A percentile compares a stretch with the other conserved stretches of the same genome.
Conservation (phyloP, 2,888 invertebrate species). For the Amblyjoppa fuscipennis region DNA sequence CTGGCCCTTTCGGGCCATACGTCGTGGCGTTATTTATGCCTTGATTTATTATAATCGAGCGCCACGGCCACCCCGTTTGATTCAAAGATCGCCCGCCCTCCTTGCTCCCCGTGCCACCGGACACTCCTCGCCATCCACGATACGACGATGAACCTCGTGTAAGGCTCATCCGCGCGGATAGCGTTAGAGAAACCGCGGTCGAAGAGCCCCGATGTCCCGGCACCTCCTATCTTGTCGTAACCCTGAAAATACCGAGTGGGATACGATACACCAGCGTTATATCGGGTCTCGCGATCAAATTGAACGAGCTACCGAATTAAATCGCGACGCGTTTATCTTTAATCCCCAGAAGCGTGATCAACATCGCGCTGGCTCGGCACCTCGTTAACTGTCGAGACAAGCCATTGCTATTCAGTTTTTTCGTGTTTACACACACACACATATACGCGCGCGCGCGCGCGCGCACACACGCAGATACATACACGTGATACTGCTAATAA, state of each 20-base stretch:
- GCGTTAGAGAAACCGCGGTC: conserved; percentile 20
- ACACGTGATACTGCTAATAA: conserved; percentile 50
- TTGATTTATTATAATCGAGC: conserved; percentile 85
- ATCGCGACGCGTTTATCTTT: conserved; percentile 64
- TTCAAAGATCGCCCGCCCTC: conserved; percentile 26
- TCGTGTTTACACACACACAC: not conserved
- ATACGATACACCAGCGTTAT: conserved; percentile 63
- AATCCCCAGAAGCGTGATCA: conserved; percentile 5
- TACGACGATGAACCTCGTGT: not conserved
- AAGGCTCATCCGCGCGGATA: conserved; percentile 4
- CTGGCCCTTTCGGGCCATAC: conserved; percentile 76
- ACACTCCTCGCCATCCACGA: conserved; percentile 38
- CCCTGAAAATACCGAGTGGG: not conserved
- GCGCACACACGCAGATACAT: not conserved
- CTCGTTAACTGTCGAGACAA: conserved; percentile 71
- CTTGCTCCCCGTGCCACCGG: conserved; percentile 7
- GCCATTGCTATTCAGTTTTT: not conserved
- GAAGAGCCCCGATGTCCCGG: conserved; percentile 19
- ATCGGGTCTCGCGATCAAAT: conserved; percentile 79
- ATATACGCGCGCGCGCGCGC: not conserved
- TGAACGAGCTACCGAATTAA: conserved; percentile 81
- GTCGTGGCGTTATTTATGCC: conserved; percentile 84
- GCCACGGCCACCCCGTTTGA: conserved; percentile 72
- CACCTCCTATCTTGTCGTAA: conserved; percentile 28
- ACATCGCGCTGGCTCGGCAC: not conserved